phyloP scores from a whole-genome alignment of 1,140 invertebrate species.

The Eriosoma lanigerum region DNA sequence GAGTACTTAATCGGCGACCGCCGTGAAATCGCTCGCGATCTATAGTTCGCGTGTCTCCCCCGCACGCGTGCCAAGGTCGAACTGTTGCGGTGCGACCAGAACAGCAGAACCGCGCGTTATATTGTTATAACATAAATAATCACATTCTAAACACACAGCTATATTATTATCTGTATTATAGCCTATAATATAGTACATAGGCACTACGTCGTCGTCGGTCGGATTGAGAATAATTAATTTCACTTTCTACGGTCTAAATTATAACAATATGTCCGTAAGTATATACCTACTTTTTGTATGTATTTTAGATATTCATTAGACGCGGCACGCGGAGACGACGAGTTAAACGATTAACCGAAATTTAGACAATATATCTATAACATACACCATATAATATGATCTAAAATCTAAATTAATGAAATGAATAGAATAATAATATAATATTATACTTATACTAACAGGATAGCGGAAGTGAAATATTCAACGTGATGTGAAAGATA shows the following conservation, averaged over 20 bases:
- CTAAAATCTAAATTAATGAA: too few relatives aligned
- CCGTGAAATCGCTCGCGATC: conserved; percentile 5
- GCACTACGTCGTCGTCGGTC: not conserved
- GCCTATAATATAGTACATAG: too few relatives aligned
- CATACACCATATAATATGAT: too few relatives aligned
- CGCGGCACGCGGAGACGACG: not conserved
- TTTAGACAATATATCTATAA: too few relatives aligned
- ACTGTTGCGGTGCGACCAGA: not conserved
- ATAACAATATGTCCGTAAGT: too few relatives aligned
- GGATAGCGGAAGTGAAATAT: not conserved
- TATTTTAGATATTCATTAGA: not conserved
- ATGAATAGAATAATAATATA: not conserved
- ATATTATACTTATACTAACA: not conserved
- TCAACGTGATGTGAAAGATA: too few relatives aligned
- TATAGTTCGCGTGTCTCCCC: not conserved
- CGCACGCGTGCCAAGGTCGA: conserved; percentile 14
- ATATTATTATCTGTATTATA: not conserved
- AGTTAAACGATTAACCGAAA: not conserved
- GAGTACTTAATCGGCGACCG: not conserved
- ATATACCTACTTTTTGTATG: too few relatives aligned
- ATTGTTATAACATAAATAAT: too few relatives aligned
- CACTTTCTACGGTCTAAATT: not conserved
- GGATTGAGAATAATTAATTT: conserved; percentile 9
- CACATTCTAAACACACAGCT: conserved; percentile 10
- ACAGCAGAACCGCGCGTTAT: too few relatives aligned